Evolutionary conservation across 2,113 vertebrate species (phyloP).

Genomic region (Ailurus styani): DNA sequence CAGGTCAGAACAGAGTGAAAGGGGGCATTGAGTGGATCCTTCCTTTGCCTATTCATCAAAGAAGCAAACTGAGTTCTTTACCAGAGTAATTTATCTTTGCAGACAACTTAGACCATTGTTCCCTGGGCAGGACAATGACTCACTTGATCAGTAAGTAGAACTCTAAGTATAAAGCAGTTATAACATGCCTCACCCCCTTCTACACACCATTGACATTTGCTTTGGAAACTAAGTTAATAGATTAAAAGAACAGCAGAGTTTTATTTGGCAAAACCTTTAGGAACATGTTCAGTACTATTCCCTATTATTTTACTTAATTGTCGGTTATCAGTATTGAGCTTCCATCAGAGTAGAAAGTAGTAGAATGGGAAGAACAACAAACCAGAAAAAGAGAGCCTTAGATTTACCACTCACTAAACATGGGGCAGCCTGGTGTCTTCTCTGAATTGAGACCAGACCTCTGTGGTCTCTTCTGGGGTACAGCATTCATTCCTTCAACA

Average conservation of each 20-base stretch:
- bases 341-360: neutral
- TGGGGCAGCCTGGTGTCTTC: neutral
- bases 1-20: neutral
- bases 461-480: neutral
- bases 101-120: conserved; percentile 31
- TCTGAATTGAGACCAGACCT: neutral
- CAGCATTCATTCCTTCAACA: neutral
- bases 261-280: conserved; percentile 14
- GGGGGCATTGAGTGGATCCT: neutral
- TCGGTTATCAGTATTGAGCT: neutral
- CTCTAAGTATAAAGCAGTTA: neutral
- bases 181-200: neutral
- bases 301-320: neutral
- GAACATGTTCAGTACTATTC: neutral
- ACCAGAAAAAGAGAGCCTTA: neutral
- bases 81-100: conserved; percentile 19
- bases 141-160: neutral
- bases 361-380: neutral
- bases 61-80: neutral
- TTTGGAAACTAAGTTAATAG: neutral
- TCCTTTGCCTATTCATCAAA: neutral
- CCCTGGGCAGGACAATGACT: neutral
- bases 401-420: neutral
- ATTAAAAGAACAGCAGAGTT: neutral
- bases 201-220: conserved; percentile 1